Percentiles rank a stretch among this genome's conserved stretches.
Evolutionary conservation across 2,888 invertebrate genomes (phyloP).

Genomic region (Pterostichus madidus): DNA sequence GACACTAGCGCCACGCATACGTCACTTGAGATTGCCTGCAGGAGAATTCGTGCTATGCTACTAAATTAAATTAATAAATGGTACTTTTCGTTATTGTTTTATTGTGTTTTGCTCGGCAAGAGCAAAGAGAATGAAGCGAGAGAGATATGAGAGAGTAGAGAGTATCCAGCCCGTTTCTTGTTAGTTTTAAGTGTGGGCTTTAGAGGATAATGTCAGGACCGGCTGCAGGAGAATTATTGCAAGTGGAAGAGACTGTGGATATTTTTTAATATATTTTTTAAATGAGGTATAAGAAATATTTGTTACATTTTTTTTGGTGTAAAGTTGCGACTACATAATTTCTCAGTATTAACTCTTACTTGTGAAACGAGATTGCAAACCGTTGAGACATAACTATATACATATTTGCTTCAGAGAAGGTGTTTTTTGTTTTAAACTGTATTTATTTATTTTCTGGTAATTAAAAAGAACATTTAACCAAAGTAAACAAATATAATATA

Average conservation of each 20-base stretch:
- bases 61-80: slow-evolving; percentile 70
- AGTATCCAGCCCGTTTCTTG: slow-evolving; percentile 35
- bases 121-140: slow-evolving; percentile 18
- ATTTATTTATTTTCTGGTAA: too few relatives aligned
- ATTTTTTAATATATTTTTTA: too few relatives aligned
- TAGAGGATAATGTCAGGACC: slow-evolving; percentile 5
- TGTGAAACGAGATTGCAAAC: too few relatives aligned
- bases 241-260: background rate
- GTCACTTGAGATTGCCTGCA: slow-evolving; percentile 47
- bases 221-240: slow-evolving; percentile 1
- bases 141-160: background rate
- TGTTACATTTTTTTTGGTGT: too few relatives aligned
- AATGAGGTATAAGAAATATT: too few relatives aligned
- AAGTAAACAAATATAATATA: too few relatives aligned
- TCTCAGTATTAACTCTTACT: too few relatives aligned
- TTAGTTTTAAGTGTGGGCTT: slow-evolving; percentile 38
- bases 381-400: too few relatives aligned
- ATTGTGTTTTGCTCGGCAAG: slow-evolving; percentile 57
- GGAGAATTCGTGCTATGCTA: slow-evolving; percentile 68
- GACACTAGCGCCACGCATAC: slow-evolving; percentile 32
- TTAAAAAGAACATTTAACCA: too few relatives aligned
- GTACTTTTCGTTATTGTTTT: slow-evolving; percentile 69
- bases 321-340: too few relatives aligned
- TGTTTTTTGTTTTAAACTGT: too few relatives aligned
- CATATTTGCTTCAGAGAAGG: too few relatives aligned